Evolutionary conservation across 1,140 invertebrate genomes (phyloP).

Genomic region (Aphaenogaster rudis): DNA sequence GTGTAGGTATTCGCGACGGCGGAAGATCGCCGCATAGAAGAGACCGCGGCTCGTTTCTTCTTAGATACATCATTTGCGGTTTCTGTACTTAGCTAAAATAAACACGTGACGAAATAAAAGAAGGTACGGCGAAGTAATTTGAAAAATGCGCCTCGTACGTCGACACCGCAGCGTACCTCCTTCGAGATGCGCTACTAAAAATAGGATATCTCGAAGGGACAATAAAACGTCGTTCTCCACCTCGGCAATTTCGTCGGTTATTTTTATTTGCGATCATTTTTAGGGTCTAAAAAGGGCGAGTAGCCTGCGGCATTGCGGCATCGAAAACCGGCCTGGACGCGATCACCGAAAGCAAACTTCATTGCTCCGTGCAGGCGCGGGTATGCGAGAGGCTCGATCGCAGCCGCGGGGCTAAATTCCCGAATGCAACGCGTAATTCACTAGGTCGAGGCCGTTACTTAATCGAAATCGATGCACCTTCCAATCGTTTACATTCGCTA

Average conservation of each 20-base stretch:
- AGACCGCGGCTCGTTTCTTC: constrained; percentile 13
- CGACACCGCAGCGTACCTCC: neutral
- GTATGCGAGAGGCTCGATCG: neutral
- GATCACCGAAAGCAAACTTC: constrained; percentile 51
- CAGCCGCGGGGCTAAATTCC: constrained; percentile 64
- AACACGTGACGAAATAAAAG: neutral
- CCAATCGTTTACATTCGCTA: constrained; percentile 12
- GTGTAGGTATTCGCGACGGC: constrained; percentile 50
- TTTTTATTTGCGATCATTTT: constrained; percentile 52
- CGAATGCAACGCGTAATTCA: constrained; percentile 67
- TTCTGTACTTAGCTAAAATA: constrained; percentile 47
- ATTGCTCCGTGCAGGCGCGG: constrained; percentile 2
- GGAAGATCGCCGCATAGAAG: constrained; percentile 36
- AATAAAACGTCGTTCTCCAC: neutral
- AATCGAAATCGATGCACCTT: constrained; percentile 62
- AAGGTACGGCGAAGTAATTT: neutral
- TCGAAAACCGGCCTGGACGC: constrained; percentile 50
- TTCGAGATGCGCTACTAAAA: neutral
- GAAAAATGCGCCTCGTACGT: neutral
- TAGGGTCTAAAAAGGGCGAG: constrained; percentile 36
- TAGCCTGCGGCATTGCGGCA: constrained; percentile 37
- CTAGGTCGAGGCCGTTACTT: constrained; percentile 68
- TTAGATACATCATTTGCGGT: constrained; percentile 28
- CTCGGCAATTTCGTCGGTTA: constrained; percentile 35
- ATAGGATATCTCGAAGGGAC: neutral